Evolutionary conservation across 2,888 invertebrate species (phyloP), one percentile per base, ranked within the genome.

Genomic region (Torymus texanus): DNA sequence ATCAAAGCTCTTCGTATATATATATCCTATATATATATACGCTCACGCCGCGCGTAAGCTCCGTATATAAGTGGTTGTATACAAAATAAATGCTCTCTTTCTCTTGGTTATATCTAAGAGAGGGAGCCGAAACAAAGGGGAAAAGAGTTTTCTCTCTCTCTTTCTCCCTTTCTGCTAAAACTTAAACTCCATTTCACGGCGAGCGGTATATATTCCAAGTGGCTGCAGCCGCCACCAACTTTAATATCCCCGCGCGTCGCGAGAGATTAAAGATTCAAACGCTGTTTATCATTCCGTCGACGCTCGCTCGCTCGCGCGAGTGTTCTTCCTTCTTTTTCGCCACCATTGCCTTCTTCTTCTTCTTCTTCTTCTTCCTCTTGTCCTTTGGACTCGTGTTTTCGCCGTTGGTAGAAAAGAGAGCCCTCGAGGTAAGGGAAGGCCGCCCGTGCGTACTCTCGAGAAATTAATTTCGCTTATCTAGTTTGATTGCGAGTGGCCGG

Each of bases 211-310:
- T 21, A 83, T 85, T 85, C 84, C 82, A 85, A 86, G 85, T 87
- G 84, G 84, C 85, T 84, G 83, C 84, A 70, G 65, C 53, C 59
- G 51, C 88, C 84, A 82, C 85, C 86, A 88, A 87, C 83, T 85
- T 87, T 87, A 87, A 87, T 87, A 88, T 87, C 87, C 86, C 85
- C 84, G 70, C 53, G 83, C 84, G 84, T 84, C 84, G 84, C 81
- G 81, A 85, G 82, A 88, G 88, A 88, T 88, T 87, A 87, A 87
- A 87, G 86, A 88, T 87, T 87, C 87, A 86, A 85, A 85, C 84
- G 82, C 86, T 86, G 85, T 87, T 88, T 87, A 86, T 88, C 86
- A 87, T 88, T 86, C 87, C 86, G 84, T 86, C 85, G 86, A 83
- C 85, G 81, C 84, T 80, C 82, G 16, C 74, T 63, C 71, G 66